Evolutionary conservation across 2,888 invertebrate genomes (phyloP), one percentile per base, ranked within the genome.

Genomic region (Ceramica pisi): DNA sequence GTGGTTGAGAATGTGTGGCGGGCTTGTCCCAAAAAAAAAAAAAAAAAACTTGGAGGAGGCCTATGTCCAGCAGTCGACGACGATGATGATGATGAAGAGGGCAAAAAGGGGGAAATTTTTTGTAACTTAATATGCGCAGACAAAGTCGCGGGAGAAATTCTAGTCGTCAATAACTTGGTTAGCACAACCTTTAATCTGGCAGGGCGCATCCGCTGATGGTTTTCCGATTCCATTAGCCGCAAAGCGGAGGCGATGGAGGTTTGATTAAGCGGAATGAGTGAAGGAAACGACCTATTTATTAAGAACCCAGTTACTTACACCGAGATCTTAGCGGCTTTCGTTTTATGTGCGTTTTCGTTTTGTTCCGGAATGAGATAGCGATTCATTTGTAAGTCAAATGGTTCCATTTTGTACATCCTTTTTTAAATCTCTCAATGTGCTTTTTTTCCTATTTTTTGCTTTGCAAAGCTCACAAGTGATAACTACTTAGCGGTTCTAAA

Each of bases 151-250:
- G 2, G 31, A 6, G 6, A 31, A 31, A 6, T 31, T 4, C 31
- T 31, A 31, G 31, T 31, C 78, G 85, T 85, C 83, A 85, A 86
- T 91, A 91, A 92, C 82, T 86, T 81, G 73, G 89, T 90, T 90
- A 90, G 87, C 83, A 86, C 85, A 89, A 90, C 88, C 89, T 92
- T 92, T 93, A 92, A 93, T 91, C 90, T 86, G 89, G 81, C 85
- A 78, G 80, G 88, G 87, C 88, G 88, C 90, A 90, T 90, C 89
- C 89, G 89, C 83, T 92, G 92, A 94, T 94, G 93, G 93, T 92
- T 94, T 94, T 92, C 93, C 93, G 91, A 94, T 94, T 94, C 90
- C 89, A 93, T 94, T 94, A 94, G 87, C 91, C 92, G 90, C 92
- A 89, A 91, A 91, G 87, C 89, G 88, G 80, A 83, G 84, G 84